These are phyloP conservation scores for Pseudobourletiella spinata DNA, from an alignment of 1,140 invertebrate species.

Conservation along the genomic window DNA sequence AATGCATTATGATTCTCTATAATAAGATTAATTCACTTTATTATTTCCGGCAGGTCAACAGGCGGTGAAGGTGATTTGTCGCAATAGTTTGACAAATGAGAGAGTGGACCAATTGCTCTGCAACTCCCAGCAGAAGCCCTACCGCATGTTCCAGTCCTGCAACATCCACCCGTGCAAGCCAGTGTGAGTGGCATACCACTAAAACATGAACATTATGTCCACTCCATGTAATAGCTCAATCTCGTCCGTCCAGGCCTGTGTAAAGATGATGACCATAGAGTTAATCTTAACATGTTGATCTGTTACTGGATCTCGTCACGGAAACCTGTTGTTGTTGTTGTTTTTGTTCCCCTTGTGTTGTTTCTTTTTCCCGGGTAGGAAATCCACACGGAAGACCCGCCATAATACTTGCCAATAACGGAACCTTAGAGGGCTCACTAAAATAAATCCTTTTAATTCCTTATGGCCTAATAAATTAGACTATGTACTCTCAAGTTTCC, in stretches of 20 bases:
- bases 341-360: neutral
- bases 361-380: neutral
- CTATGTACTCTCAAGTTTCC: too few relatives aligned
- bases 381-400: too few relatives aligned
- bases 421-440: too few relatives aligned
- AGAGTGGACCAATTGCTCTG: constrained; percentile 69
- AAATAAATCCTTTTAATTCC: too few relatives aligned
- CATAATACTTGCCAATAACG: too few relatives aligned
- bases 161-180: constrained; percentile 76
- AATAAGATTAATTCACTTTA: too few relatives aligned
- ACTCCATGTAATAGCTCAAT: too few relatives aligned
- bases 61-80: constrained; percentile 52
- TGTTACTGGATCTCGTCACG: neutral
- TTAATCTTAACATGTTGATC: neutral
- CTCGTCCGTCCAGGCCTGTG: neutral
- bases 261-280: neutral
- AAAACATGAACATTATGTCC: too few relatives aligned
- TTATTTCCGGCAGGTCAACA: constrained; percentile 61
- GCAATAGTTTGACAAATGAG: constrained; percentile 59
- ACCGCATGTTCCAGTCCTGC: constrained; percentile 64
- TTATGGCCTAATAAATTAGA: too few relatives aligned
- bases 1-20: too few relatives aligned
- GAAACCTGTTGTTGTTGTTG: neutral
- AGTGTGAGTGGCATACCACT: too few relatives aligned
- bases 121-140: constrained; percentile 62